phyloP scores from a whole-genome alignment of 2,888 invertebrate species.

The Zelleria hepariella region DNA sequence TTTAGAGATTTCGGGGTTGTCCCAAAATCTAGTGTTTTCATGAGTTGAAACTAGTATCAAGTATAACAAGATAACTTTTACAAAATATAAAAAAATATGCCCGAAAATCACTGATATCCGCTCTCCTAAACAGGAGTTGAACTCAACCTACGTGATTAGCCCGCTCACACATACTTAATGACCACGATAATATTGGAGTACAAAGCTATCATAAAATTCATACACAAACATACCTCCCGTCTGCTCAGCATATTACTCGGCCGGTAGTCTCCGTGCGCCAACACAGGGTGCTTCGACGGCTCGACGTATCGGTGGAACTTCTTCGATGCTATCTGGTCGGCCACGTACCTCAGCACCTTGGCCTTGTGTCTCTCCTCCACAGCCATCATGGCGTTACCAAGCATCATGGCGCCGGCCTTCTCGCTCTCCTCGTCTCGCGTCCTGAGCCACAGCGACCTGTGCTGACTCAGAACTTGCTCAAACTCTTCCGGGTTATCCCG shows the following conservation, averaged over 20 bases:
- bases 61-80: no score
- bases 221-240: no score
- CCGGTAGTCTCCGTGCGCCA: conserved; percentile 39
- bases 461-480: conserved; percentile 6
- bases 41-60: no score
- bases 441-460: not conserved
- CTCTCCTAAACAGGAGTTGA: no score
- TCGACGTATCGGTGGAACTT: conserved; percentile 16
- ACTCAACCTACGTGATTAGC: no score
- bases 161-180: no score
- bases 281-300: conserved; percentile 14
- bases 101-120: no score
- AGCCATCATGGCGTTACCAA: conserved; percentile 11
- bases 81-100: no score
- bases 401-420: not conserved
- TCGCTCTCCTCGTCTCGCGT: not conserved
- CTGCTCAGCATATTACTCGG: conserved; percentile 29
- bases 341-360: conserved; percentile 20
- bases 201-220: not conserved
- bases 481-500: conserved; percentile 27
- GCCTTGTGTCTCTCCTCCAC: conserved; percentile 23
- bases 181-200: no score
- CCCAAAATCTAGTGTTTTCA: no score
- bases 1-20: no score
- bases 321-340: conserved; percentile 1